Conservation (phyloP, 1,140 invertebrate genomes). For the Apis mellifera region DNA sequence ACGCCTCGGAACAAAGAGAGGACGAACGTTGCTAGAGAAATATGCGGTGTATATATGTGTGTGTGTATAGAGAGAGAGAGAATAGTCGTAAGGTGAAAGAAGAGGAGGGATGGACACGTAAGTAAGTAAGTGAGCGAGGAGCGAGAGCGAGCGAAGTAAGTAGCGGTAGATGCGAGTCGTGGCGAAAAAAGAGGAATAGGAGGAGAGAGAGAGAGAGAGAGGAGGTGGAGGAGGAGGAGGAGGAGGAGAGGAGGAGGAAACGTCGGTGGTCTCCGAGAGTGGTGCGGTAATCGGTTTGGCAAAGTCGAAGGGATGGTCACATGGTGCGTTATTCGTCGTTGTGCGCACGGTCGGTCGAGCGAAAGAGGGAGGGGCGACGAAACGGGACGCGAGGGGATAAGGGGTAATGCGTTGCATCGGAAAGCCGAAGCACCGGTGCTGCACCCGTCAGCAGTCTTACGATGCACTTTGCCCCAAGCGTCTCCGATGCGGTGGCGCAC, state of each 20-base stretch:
- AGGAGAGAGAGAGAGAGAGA: neutral
- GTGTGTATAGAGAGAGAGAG: neutral
- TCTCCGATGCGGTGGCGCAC: conserved; percentile 54
- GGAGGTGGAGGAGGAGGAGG: neutral
- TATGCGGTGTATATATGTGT: neutral
- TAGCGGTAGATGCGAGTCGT: no score
- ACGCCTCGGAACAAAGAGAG: conserved; percentile 4
- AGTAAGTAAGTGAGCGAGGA: no score
- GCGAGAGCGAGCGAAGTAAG: neutral
- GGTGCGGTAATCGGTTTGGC: conserved; percentile 57
- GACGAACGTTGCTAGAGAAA: neutral
- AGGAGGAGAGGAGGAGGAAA: conserved; percentile 5
- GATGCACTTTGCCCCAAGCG: conserved; percentile 71
- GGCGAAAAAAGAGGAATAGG: neutral
- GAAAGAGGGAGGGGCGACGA: conserved; percentile 27
- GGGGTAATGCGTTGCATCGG: conserved; percentile 59
- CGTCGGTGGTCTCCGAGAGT: conserved; percentile 12
- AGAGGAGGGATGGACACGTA: neutral
- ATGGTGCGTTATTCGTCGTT: conserved; percentile 48
- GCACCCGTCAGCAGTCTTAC: conserved; percentile 69
- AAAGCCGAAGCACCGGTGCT: conserved; percentile 66
- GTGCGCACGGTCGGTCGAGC: conserved; percentile 53
- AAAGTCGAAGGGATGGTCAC: conserved; percentile 57
- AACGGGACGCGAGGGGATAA: conserved; percentile 30
- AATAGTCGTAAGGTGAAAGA: neutral